phyloP scores from a whole-genome alignment of 2,797 vertebrate genomes.

The Periparus ater region DNA sequence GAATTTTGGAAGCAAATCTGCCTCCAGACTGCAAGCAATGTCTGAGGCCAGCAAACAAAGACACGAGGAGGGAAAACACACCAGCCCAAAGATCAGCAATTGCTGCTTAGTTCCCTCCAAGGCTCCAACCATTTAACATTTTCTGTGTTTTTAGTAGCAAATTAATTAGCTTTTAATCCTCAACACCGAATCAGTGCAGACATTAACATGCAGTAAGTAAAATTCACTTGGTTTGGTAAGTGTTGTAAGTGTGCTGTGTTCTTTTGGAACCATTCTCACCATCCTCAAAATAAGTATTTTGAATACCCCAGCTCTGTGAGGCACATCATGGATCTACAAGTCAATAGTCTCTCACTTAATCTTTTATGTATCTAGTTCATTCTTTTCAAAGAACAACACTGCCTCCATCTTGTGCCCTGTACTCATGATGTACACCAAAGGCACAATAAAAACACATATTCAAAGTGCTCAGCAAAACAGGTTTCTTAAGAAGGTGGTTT shows the following conservation, averaged over 20 bases:
- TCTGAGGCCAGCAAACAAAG: background rate
- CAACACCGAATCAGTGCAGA: background rate
- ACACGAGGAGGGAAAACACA: background rate
- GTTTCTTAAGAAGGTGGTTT: slow-evolving; percentile 23
- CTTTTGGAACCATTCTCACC: background rate
- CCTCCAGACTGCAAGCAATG: background rate
- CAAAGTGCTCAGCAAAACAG: slow-evolving; percentile 12
- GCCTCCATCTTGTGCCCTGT: background rate
- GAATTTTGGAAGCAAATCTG: background rate
- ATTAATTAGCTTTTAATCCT: background rate
- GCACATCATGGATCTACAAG: background rate
- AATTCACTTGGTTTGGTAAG: background rate
- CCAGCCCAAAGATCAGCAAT: background rate
- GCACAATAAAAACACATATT: background rate
- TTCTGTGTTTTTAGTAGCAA: background rate
- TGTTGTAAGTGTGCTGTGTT: background rate
- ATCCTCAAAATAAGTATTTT: background rate
- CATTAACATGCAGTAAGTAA: background rate
- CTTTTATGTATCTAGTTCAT: background rate
- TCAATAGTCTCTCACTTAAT: background rate
- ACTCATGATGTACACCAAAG: background rate
- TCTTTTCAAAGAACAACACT: background rate
- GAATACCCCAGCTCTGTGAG: background rate
- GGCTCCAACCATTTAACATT: background rate
- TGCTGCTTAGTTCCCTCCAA: background rate